These are phyloP conservation scores for Bathynomus jamesi DNA, from an alignment of 1,140 invertebrate species.

Conservation along the genomic window DNA sequence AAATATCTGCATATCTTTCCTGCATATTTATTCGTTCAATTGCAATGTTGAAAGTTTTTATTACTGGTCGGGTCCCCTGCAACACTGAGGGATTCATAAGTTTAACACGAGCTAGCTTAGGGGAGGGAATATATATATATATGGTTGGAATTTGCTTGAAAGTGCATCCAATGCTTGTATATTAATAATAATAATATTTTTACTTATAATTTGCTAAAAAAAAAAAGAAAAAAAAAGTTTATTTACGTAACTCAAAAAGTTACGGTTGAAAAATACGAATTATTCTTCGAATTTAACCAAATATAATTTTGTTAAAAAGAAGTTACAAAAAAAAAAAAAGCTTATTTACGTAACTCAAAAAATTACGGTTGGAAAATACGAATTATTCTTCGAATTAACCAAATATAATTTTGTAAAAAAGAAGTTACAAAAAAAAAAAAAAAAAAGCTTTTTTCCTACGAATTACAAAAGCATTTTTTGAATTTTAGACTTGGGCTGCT, in stretches of 20 bases:
- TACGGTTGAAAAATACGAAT: too few relatives aligned
- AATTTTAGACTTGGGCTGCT: neutral
- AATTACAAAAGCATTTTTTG: neutral
- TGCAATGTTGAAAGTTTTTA: slow-evolving; percentile 1
- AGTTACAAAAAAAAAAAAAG: too few relatives aligned
- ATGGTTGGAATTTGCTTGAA: too few relatives aligned
- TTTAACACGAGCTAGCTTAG: too few relatives aligned
- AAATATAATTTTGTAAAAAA: neutral
- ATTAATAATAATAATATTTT: too few relatives aligned
- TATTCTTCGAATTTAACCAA: too few relatives aligned
- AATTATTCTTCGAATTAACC: neutral
- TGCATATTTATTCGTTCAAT: neutral
- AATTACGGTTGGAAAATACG: neutral
- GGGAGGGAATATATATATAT: too few relatives aligned
- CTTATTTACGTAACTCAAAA: neutral
- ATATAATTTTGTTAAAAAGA: too few relatives aligned
- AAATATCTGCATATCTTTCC: neutral
- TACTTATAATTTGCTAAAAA: too few relatives aligned
- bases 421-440: neutral
- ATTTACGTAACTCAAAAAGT: too few relatives aligned
- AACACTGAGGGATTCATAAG: neutral
- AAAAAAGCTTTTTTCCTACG: neutral
- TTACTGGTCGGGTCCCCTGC: neutral
- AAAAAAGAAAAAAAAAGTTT: too few relatives aligned
- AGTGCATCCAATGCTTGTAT: too few relatives aligned